Base-by-base conservation (phyloP, 2,797 vertebrate species). In the Triplophysa yarkandensis region DNA sequence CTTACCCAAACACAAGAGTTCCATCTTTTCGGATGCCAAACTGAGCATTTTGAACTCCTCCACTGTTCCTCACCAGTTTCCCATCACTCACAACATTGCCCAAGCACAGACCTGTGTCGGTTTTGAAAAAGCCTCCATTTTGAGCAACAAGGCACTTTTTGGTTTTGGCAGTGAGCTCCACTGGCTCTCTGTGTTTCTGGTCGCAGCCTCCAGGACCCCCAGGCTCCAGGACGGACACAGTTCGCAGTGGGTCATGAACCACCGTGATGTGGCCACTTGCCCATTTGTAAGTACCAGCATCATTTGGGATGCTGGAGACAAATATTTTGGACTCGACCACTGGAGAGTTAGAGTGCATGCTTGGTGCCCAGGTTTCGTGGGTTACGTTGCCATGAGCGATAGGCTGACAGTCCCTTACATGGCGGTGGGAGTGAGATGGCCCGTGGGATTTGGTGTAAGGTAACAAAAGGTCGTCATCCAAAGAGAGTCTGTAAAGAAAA, bases 1-100 rank as follows among this genome's bases (percentile, higher is more conserved):
- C 95, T 94, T 88, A 99, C 97, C 97, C 97, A 0, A 97, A 95
- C 77, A 98, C 95, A 68, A 99, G 86, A 2, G 90, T 95, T 58
- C 97, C 97, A 48, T 98, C 94, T 77, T 80, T 90, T 82, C 92
- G 91, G 85, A 99, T 96, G 54, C 97, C 97, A 83, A 98, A 99
- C 89, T 97, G 95, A n/a, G 95, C 95, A 0, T 98, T 98, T 83
- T 96, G 95, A 54, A 96, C 19, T 0, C 97, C 96, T 8, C 81
- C 74, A 7, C 95, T 91, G 86, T 92, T 87, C 75, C 48, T 86
- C 80, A 95, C 94, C 86, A 83, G 64, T 71, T 71, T 86, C 7
- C 93, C 91, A 6, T 94, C 71, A 52, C 96, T 98, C 85, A 98
- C 94, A 48, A 98, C 80, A 14, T 96, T 96, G 6, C 97, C 97